These are phyloP conservation scores for Erpetoichthys calabaricus DNA, from an alignment of 2,797 vertebrate species.

Conservation along the genomic window DNA sequence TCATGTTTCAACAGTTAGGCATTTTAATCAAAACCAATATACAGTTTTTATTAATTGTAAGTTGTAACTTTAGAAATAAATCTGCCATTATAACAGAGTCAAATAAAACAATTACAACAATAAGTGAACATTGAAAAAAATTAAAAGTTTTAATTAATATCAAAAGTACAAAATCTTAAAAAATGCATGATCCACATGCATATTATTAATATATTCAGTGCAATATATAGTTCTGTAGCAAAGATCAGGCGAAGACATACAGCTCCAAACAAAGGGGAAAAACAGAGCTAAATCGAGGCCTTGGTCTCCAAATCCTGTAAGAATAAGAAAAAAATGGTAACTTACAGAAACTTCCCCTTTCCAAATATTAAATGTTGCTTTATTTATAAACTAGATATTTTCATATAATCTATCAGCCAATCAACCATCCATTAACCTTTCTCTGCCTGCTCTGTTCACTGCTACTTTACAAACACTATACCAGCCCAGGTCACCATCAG, in stretches of 20 bases:
- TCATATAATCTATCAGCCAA: fast-evolving
- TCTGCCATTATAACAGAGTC: too few species aligned
- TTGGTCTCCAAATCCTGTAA: conserved; percentile 64
- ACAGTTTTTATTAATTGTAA: not conserved
- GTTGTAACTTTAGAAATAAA: too few species aligned
- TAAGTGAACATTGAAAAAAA: conserved; percentile 1
- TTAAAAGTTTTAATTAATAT: conserved; percentile 12
- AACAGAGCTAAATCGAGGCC: conserved; percentile 36
- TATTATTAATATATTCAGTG: conserved; percentile 18
- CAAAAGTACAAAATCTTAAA: conserved; percentile 14
- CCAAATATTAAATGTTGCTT: fast-evolving
- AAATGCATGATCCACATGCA: conserved; percentile 40
- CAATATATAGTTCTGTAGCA: conserved; percentile 15
- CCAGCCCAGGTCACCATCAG: fast-evolving
- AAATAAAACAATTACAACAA: conserved; percentile 1
- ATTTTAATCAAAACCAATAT: not conserved
- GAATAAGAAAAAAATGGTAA: not conserved
- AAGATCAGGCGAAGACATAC: conserved; percentile 14
- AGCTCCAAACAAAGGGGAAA: conserved; percentile 1
- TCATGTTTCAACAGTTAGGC: not conserved
- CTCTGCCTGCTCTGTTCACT: not conserved
- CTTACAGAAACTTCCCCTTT: not conserved
- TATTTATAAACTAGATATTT: fast-evolving
- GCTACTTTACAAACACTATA: not conserved
- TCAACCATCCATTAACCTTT: not conserved